A percentile compares a stretch with the other conserved stretches of the same genome.
Conservation (phyloP, 2,113 vertebrate species). For the Albula glossodonta region DNA sequence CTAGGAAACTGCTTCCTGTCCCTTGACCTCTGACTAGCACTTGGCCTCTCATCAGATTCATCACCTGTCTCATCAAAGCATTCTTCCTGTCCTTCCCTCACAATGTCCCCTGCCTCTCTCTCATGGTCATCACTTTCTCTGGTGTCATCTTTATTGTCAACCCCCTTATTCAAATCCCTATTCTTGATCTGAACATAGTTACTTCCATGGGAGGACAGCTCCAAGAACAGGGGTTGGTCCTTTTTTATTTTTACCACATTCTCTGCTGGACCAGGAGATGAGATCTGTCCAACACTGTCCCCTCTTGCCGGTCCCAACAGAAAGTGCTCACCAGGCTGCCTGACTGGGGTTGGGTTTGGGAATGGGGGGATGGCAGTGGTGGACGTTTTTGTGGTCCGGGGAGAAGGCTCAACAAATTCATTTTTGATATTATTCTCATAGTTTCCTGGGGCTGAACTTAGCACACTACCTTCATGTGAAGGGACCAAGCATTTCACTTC, state of each 20-base stretch:
- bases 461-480: constrained; percentile 39
- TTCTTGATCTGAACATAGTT: constrained; percentile 66
- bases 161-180: constrained; percentile 54
- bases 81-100: constrained; percentile 50
- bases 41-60: constrained; percentile 67
- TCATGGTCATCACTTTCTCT: constrained; percentile 43
- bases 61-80: constrained; percentile 74
- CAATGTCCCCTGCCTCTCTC: constrained; percentile 43
- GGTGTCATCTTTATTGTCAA: constrained; percentile 39
- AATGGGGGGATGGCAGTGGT: constrained; percentile 23
- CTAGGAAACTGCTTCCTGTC: constrained; percentile 60
- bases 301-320: constrained; percentile 20
- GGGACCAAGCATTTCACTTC: not conserved
- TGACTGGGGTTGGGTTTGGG: constrained; percentile 23
- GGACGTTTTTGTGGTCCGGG: constrained; percentile 33
- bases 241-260: constrained; percentile 56
- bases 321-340: constrained; percentile 47
- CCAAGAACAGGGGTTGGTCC: constrained; percentile 62
- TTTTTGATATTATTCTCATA: constrained; percentile 29
- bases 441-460: constrained; percentile 43
- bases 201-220: constrained; percentile 59
- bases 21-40: constrained; percentile 59
- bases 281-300: constrained; percentile 34
- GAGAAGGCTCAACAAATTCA: constrained; percentile 31
- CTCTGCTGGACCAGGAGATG: constrained; percentile 42